Evolutionary conservation across 1,140 invertebrate genomes (phyloP).

Genomic region (Papilio glaucus): DNA sequence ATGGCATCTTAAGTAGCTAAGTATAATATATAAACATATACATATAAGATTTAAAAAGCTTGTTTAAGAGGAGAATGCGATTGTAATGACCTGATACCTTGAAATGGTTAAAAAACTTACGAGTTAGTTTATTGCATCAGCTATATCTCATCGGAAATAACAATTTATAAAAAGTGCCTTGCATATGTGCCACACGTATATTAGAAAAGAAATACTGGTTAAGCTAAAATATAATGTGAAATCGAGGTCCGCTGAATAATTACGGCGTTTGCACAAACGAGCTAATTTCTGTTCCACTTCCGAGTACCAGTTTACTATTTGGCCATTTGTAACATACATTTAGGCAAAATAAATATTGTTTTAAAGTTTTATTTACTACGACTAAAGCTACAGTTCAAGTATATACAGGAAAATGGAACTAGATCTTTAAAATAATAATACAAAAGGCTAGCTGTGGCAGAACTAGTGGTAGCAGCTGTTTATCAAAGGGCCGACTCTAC

Average conservation of each 20-base stretch:
- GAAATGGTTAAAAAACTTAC: no score
- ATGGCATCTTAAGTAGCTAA: no score
- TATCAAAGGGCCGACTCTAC: conserved; percentile 12
- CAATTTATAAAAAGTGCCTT: no score
- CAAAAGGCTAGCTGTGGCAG: neutral
- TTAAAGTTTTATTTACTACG: neutral
- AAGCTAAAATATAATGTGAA: neutral
- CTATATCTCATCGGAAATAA: no score
- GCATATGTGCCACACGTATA: neutral
- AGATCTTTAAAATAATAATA: neutral
- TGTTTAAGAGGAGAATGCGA: no score
- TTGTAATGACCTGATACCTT: no score
- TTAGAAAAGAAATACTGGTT: neutral
- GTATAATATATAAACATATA: no score
- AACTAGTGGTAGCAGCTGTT: conserved; percentile 11
- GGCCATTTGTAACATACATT: neutral
- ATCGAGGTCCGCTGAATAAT: neutral
- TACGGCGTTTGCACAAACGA: conserved; percentile 11
- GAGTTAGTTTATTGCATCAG: no score
- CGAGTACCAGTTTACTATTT: conserved; percentile 10
- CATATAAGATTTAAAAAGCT: no score
- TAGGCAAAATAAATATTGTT: conserved; percentile 14
- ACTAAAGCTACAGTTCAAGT: neutral
- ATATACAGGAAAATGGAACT: neutral
- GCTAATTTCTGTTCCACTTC: conserved; percentile 21